phyloP scores from a whole-genome alignment of 2,113 vertebrate species.

The Epinephelus cyanopodus region DNA sequence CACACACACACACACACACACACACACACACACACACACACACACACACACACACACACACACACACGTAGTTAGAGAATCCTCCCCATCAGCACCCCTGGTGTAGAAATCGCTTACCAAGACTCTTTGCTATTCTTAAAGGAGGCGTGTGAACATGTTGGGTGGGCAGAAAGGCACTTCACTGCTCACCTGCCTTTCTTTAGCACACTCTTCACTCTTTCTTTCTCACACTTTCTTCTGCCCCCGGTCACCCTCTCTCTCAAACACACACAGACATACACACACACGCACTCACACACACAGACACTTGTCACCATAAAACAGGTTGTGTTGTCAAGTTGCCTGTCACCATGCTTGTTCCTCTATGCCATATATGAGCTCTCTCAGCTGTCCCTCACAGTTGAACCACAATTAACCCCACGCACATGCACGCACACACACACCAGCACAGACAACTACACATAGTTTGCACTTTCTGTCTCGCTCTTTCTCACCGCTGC shows the following conservation, averaged over 20 bases:
- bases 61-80: conserved; percentile 39
- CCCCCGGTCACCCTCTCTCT: conserved; percentile 17
- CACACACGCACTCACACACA: conserved; percentile 38
- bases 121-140: conserved; percentile 75
- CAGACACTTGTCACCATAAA: conserved; percentile 81
- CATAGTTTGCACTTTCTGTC: conserved; percentile 70
- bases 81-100: conserved; percentile 61
- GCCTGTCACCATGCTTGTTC: conserved; percentile 80
- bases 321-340: conserved; percentile 80
- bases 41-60: conserved; percentile 14
- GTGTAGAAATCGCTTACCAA: conserved; percentile 68
- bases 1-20: conserved; percentile 12
- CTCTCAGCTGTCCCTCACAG: conserved; percentile 84
- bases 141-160: conserved; percentile 74
- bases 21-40: background rate
- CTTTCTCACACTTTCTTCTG: conserved; percentile 64
- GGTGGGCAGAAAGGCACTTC: conserved; percentile 69
- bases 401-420: conserved; percentile 84
- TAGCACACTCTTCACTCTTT: conserved; percentile 62
- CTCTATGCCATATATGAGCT: conserved; percentile 80
- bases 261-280: conserved; percentile 14
- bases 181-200: conserved; percentile 79
- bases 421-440: conserved; percentile 45
- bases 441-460: conserved; percentile 36
- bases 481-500: conserved; percentile 68